A percentile compares a stretch with the other conserved stretches of the same genome.
Conservation (phyloP, 1,140 invertebrate species). For the Bradynema listronoti region DNA sequence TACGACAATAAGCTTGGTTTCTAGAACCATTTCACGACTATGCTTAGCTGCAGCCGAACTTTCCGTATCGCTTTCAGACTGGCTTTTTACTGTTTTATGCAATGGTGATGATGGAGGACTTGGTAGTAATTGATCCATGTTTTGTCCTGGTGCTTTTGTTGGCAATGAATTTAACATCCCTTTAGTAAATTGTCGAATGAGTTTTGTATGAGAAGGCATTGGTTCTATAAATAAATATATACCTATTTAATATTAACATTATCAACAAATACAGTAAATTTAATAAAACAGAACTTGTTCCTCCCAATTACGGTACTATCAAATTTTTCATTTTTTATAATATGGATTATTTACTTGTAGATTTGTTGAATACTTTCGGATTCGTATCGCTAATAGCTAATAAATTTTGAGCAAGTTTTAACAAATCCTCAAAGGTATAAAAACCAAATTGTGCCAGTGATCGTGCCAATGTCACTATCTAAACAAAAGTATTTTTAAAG, state of each 20-base stretch:
- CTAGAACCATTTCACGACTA: conserved; percentile 72
- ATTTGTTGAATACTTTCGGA: conserved; percentile 28
- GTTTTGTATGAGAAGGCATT: conserved; percentile 34
- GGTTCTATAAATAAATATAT: conserved; percentile 21
- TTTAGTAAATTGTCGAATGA: conserved; percentile 46
- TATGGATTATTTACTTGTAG: conserved; percentile 15
- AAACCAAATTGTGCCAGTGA: conserved; percentile 98
- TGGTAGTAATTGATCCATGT: conserved; percentile 4
- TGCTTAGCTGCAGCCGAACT: conserved; percentile 41
- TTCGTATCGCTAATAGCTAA: conserved; percentile 64
- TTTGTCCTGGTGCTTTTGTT: conserved; percentile 4
- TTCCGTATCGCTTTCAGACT: conserved; percentile 27
- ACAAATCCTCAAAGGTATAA: conserved; percentile 88
- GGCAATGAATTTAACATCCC: conserved; percentile 39
- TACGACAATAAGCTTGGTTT: conserved; percentile 95
- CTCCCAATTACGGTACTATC: not conserved
- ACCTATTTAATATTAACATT: not conserved
- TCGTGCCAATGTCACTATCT: conserved; percentile 92
- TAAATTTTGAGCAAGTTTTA: conserved; percentile 85
- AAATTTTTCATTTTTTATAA: conserved; percentile 17
- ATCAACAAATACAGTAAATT: too few relatives aligned
- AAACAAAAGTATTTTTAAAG: conserved; percentile 45
- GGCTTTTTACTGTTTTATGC: too few relatives aligned
- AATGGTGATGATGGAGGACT: conserved; percentile 15
- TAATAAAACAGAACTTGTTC: not conserved